A percentile compares a stretch with the other conserved stretches of the same genome.
These are phyloP conservation scores for Marcusenius ussheri DNA, from an alignment of 2,113 vertebrate genomes.

Conservation along the genomic window DNA sequence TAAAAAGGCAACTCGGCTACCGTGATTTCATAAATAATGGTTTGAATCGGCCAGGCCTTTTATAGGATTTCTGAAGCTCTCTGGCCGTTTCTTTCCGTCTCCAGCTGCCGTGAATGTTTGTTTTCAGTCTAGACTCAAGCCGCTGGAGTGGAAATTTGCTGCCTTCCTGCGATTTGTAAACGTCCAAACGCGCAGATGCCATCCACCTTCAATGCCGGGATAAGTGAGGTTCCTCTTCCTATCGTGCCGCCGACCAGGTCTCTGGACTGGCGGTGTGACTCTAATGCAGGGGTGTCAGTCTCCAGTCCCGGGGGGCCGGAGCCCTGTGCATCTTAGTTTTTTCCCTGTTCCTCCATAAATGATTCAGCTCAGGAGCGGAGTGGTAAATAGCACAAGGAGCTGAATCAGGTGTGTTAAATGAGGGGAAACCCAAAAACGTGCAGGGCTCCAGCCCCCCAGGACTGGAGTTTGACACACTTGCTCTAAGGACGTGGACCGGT, in stretches of 20 bases:
- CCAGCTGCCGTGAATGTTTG: slow-evolving; percentile 3
- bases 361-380: too few relatives aligned
- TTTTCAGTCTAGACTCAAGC: slow-evolving; percentile 16
- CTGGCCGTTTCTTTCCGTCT: neutral
- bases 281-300: neutral
- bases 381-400: too few relatives aligned
- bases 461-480: too few relatives aligned
- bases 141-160: neutral
- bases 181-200: neutral
- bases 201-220: too few relatives aligned
- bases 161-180: slow-evolving; percentile 1
- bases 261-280: neutral
- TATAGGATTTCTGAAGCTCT: neutral
- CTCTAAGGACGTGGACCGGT: neutral
- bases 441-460: too few relatives aligned
- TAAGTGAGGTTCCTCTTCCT: neutral
- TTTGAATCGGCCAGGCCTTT: neutral
- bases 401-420: too few relatives aligned
- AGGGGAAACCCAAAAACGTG: too few relatives aligned
- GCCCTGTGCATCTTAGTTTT: too few relatives aligned
- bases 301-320: too few relatives aligned
- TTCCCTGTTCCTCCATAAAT: too few relatives aligned
- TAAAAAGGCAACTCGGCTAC: neutral
- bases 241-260: neutral
- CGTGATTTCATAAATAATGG: neutral